phyloP scores from a whole-genome alignment of 2,113 vertebrate species.

The Apeltes quadracus region DNA sequence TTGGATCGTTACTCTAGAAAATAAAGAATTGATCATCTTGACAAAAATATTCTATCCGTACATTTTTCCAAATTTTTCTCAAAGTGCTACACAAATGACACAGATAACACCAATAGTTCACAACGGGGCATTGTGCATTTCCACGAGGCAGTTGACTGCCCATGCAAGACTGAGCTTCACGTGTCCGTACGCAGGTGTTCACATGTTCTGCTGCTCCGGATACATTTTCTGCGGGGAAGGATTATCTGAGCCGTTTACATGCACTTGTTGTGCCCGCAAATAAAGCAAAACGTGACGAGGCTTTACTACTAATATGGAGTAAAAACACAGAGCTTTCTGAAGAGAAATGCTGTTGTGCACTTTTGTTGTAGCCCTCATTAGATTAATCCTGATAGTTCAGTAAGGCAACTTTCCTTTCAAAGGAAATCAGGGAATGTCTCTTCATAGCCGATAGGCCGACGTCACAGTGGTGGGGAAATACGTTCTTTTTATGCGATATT shows the following conservation, averaged over 20 bases:
- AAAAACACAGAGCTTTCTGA: slow-evolving; percentile 61
- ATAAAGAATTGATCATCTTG: slow-evolving; percentile 49
- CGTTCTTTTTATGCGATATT: slow-evolving; percentile 19
- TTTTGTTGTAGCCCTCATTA: slow-evolving; percentile 75
- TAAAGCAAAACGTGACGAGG: slow-evolving; percentile 25
- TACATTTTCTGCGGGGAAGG: slow-evolving; percentile 1
- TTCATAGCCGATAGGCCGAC: slow-evolving; percentile 33
- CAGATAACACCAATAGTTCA: slow-evolving; percentile 53
- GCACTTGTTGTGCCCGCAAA: slow-evolving; percentile 38
- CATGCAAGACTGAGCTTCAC: slow-evolving; percentile 47
- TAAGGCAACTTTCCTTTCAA: slow-evolving; percentile 76
- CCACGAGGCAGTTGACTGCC: slow-evolving; percentile 31
- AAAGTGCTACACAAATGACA: slow-evolving; percentile 53
- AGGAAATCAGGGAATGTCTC: slow-evolving; percentile 58
- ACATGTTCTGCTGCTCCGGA: slow-evolving; percentile 3
- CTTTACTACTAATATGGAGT: slow-evolving; percentile 40
- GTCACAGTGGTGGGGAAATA: slow-evolving; percentile 66
- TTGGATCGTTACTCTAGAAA: slow-evolving; percentile 30
- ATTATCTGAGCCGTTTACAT: slow-evolving; percentile 45
- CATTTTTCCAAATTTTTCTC: slow-evolving; percentile 20
- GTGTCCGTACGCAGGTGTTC: background rate
- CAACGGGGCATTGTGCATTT: slow-evolving; percentile 46
- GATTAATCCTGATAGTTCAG: slow-evolving; percentile 76
- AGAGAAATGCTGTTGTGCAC: slow-evolving; percentile 60
- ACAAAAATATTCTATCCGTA: slow-evolving; percentile 64